Percentiles rank a stretch among this genome's conserved stretches.
These are phyloP conservation scores for Oryctes rhinoceros DNA, from an alignment of 1,140 invertebrate species.

Conservation along the genomic window DNA sequence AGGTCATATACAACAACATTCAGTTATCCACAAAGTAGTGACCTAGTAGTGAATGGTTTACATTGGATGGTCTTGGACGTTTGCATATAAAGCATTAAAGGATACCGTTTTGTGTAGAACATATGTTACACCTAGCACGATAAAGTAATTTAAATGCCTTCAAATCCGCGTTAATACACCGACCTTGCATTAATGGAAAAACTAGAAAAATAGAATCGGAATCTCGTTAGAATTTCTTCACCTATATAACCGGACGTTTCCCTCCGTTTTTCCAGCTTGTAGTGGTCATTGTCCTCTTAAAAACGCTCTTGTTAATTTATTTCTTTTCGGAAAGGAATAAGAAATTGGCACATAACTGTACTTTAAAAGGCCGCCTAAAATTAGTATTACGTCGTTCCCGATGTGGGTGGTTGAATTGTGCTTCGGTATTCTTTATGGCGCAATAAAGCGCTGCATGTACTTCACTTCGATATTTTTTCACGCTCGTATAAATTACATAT, in stretches of 20 bases:
- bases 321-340: not conserved
- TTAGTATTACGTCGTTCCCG: not conserved
- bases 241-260: not conserved
- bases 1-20: not conserved
- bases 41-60: not conserved
- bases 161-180: not conserved
- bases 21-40: not conserved
- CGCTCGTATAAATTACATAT: too few species aligned
- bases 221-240: too few species aligned
- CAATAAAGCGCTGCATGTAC: not conserved
- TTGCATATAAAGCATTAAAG: constrained; percentile 19
- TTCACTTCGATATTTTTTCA: too few species aligned
- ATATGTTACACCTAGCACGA: not conserved
- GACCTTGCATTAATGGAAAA: too few species aligned
- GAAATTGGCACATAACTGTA: not conserved
- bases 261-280: too few species aligned
- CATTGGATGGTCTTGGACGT: constrained; percentile 23
- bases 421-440: constrained; percentile 1
- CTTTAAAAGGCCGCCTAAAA: not conserved
- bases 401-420: not conserved
- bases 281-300: not conserved
- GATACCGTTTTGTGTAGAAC: constrained; percentile 15
- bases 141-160: constrained; percentile 7
- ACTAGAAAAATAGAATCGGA: too few species aligned
- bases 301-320: not conserved